phyloP scores from a whole-genome alignment of 2,888 invertebrate genomes.

The Leptopilina drosophilae region DNA sequence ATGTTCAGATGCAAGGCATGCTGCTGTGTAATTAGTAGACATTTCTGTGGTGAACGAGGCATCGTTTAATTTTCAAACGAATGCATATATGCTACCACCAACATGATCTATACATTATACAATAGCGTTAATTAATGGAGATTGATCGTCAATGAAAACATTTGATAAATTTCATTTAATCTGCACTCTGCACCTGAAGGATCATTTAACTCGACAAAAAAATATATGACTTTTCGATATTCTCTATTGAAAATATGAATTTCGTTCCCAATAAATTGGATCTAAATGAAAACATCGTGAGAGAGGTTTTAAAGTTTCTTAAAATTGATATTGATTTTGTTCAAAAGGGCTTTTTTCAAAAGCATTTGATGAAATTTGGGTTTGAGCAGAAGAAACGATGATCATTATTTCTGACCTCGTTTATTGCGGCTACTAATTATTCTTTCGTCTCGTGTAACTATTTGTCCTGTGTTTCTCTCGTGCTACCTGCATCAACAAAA shows the following conservation, averaged over 20 bases:
- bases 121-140: slow-evolving; percentile 34
- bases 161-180: slow-evolving; percentile 36
- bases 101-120: slow-evolving; percentile 14
- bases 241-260: neutral
- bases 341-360: too few species aligned
- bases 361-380: too few species aligned
- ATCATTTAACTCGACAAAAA: neutral
- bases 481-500: slow-evolving; percentile 49
- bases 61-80: slow-evolving; percentile 29
- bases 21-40: slow-evolving; percentile 39
- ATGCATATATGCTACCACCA: slow-evolving; percentile 16
- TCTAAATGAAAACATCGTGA: neutral
- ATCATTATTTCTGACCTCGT: slow-evolving; percentile 56
- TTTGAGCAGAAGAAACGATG: too few species aligned
- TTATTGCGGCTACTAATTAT: slow-evolving; percentile 71
- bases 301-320: too few species aligned
- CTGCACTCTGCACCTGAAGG: slow-evolving; percentile 15
- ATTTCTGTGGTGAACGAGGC: slow-evolving; percentile 29
- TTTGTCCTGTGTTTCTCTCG: slow-evolving; percentile 56
- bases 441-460: slow-evolving; percentile 66
- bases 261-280: too few species aligned
- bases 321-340: too few species aligned
- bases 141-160: slow-evolving; percentile 33
- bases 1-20: slow-evolving; percentile 31
- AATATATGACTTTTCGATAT: slow-evolving; percentile 16